Conservation (phyloP, 2,113 vertebrate genomes). For the Dicaeum eximium region DNA sequence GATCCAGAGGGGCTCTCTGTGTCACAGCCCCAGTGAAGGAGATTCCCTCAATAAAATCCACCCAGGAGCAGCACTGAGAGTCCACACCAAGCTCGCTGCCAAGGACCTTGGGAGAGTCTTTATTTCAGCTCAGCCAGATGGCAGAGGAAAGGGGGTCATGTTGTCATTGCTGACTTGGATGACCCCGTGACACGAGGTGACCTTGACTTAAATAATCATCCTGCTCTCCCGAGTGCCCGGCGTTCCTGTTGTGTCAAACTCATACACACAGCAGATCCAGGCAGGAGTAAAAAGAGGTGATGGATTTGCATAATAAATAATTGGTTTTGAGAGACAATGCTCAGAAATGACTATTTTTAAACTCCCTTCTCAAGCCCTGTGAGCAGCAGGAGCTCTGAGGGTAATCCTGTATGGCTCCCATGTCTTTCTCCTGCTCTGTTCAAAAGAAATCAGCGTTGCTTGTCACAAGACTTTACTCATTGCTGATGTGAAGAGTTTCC, state of each 20-base stretch:
- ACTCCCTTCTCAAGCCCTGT: fast-evolving
- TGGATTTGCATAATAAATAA: neutral
- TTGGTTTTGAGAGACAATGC: neutral
- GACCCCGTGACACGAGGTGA: neutral
- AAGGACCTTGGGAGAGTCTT: neutral
- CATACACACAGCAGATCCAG: neutral
- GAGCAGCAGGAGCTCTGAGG: neutral
- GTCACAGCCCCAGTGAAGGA: neutral
- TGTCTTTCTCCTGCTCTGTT: neutral
- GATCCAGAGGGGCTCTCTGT: neutral
- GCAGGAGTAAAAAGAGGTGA: neutral
- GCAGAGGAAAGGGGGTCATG: neutral
- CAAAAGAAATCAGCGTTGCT: neutral
- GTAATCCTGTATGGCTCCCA: neutral
- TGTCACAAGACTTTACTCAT: neutral
- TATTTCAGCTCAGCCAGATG: fast-evolving
- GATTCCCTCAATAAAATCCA: neutral
- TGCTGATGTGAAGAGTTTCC: neutral
- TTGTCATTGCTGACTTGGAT: neutral
- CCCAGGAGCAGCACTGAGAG: fast-evolving
- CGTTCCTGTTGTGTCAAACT: neutral
- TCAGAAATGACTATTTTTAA: neutral
- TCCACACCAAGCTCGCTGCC: neutral
- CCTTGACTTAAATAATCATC: neutral
- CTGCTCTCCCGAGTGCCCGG: neutral